Evolutionary conservation across 2,113 vertebrate species (phyloP).

Genomic region (Struthidea cinerea): DNA sequence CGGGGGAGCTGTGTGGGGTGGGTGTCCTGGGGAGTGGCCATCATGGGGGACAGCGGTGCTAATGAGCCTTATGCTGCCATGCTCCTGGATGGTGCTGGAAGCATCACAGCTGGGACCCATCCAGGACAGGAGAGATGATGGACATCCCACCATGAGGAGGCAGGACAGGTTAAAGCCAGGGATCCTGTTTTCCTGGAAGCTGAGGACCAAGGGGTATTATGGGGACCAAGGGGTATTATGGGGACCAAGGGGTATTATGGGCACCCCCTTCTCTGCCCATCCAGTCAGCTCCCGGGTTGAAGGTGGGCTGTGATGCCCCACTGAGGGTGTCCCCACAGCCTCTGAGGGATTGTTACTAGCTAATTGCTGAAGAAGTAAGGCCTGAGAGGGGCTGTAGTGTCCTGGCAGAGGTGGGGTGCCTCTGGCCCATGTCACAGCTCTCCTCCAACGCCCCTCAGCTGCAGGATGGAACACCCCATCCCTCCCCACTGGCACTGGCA

Average conservation of each 20-base stretch:
- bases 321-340: not conserved
- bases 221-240: too few relatives aligned
- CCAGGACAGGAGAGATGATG: not conserved
- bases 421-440: not conserved
- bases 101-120: not conserved
- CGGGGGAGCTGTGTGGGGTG: not conserved
- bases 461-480: not conserved
- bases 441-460: not conserved
- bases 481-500: not conserved
- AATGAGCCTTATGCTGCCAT: not conserved
- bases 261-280: not conserved
- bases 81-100: not conserved
- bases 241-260: not conserved
- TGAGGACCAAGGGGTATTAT: not conserved
- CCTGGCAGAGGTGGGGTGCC: not conserved
- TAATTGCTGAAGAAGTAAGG: not conserved
- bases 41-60: not conserved
- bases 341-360: not conserved
- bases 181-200: not conserved
- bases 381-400: not conserved
- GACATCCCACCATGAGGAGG: not conserved
- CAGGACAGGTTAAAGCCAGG: not conserved
- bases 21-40: not conserved
- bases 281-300: not conserved
- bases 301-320: accelerated